Conservation (phyloP, 2,888 invertebrate species). For the Pedicia rivosa region DNA sequence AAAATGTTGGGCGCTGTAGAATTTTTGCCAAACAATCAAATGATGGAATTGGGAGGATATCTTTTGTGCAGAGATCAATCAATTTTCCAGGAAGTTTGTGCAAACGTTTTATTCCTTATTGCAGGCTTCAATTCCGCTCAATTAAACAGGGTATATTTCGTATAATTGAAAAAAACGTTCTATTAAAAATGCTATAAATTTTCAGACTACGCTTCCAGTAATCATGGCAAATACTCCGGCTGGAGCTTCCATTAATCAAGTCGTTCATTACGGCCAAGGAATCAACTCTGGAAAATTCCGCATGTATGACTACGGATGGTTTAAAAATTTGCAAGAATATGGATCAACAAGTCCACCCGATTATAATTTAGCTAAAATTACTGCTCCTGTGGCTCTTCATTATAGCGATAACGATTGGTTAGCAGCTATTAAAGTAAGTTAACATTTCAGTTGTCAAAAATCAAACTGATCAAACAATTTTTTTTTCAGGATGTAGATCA, state of each 20-base stretch:
- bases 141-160: constrained; percentile 28
- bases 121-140: constrained; percentile 32
- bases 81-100: constrained; percentile 34
- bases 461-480: background rate
- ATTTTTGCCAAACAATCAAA: constrained; percentile 38
- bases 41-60: constrained; percentile 33
- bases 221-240: constrained; percentile 44
- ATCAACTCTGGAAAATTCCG: constrained; percentile 32
- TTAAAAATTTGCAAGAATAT: constrained; percentile 33
- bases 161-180: background rate
- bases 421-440: constrained; percentile 30
- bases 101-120: constrained; percentile 43
- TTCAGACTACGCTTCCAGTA: constrained; percentile 43
- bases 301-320: constrained; percentile 34
- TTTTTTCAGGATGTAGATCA: constrained; percentile 32
- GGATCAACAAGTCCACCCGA: constrained; percentile 33
- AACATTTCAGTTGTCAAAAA: background rate
- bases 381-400: constrained; percentile 40
- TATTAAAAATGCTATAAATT: constrained; percentile 31
- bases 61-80: constrained; percentile 29
- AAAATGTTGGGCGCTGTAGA: constrained; percentile 30
- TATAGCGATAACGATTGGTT: constrained; percentile 43
- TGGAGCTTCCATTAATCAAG: constrained; percentile 42
- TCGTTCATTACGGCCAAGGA: constrained; percentile 50
- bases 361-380: constrained; percentile 36